A percentile compares a stretch with the other conserved stretches of the same genome.
These are phyloP conservation scores for Gymnoscelis rufifasciata DNA, from an alignment of 2,888 invertebrate genomes.

Conservation along the genomic window DNA sequence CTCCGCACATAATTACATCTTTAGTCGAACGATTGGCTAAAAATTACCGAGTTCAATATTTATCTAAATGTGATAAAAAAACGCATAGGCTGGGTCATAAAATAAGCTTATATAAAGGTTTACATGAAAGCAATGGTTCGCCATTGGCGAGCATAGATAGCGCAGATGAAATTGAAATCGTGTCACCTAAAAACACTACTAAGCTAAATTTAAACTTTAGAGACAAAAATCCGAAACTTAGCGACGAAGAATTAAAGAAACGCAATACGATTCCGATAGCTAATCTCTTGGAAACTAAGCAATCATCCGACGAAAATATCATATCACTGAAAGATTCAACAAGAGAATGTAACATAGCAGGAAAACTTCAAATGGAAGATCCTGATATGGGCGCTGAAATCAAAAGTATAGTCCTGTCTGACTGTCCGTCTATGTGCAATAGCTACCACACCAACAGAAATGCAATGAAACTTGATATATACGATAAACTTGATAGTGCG, in stretches of 20 bases:
- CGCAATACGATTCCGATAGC: slow-evolving; percentile 34
- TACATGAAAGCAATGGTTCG: not conserved
- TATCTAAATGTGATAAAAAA: not conserved
- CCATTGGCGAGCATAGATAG: not conserved
- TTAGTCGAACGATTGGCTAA: slow-evolving; percentile 22
- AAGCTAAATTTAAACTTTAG: too few species aligned
- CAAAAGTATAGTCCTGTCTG: slow-evolving; percentile 16
- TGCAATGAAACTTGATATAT: slow-evolving; percentile 48
- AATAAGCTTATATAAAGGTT: not conserved
- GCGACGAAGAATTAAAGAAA: slow-evolving; percentile 36
- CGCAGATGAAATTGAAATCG: not conserved
- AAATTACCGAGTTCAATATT: slow-evolving; percentile 18
- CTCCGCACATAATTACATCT: slow-evolving; percentile 22
- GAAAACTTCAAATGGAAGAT: slow-evolving; percentile 21
- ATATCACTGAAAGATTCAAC: not conserved
- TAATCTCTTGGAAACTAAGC: not conserved
- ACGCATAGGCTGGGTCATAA: not conserved
- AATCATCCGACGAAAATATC: not conserved
- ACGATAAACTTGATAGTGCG: slow-evolving; percentile 64
- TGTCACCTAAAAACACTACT: too few species aligned
- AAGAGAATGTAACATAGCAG: slow-evolving; percentile 8
- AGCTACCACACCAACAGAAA: slow-evolving; percentile 32
- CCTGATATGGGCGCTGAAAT: slow-evolving; percentile 21
- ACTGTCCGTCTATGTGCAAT: slow-evolving; percentile 28
- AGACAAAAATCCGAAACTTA: slow-evolving; percentile 16